Conservation (phyloP, 1,140 invertebrate genomes). For the Drosophila setifemur region DNA sequence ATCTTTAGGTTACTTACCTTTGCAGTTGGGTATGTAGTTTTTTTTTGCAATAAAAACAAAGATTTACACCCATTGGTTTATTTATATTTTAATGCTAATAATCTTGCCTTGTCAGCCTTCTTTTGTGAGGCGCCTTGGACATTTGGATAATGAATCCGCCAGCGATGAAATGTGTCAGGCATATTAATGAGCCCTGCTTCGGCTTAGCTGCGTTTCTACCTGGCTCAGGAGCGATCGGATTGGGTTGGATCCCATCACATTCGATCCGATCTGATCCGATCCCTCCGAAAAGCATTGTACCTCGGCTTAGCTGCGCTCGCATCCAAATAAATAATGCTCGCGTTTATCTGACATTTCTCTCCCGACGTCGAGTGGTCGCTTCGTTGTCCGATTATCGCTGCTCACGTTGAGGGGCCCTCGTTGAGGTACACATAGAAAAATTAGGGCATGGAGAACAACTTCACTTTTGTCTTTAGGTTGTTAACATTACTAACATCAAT, state of each 20-base stretch:
- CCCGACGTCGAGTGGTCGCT: not conserved
- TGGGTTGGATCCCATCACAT: not conserved
- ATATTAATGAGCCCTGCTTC: slow-evolving; percentile 56
- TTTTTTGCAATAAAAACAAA: not conserved
- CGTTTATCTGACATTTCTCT: slow-evolving; percentile 47
- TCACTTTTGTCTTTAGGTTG: too few species aligned
- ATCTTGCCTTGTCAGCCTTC: slow-evolving; percentile 1
- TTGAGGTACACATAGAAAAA: slow-evolving; percentile 1
- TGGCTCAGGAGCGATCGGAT: not conserved
- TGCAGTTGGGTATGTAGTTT: not conserved
- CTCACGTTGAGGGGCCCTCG: slow-evolving; percentile 21
- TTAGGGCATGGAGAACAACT: too few species aligned
- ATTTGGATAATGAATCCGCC: slow-evolving; percentile 27
- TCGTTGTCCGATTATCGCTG: slow-evolving; percentile 22
- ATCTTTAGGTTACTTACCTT: not conserved
- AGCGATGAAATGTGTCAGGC: slow-evolving; percentile 52
- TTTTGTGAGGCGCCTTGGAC: slow-evolving; percentile 15
- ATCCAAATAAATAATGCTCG: slow-evolving; percentile 58
- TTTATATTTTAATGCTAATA: slow-evolving; percentile 27
- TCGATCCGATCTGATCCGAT: not conserved
- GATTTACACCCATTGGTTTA: not conserved
- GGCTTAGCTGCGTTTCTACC: slow-evolving; percentile 17
- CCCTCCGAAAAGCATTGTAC: not conserved
- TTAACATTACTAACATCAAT: too few species aligned
- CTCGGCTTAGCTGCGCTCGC: slow-evolving; percentile 12